Evolutionary conservation across 64 coral and sea anemone genomes (phyloP).

Genomic region (Pocillopora damicornis): DNA sequence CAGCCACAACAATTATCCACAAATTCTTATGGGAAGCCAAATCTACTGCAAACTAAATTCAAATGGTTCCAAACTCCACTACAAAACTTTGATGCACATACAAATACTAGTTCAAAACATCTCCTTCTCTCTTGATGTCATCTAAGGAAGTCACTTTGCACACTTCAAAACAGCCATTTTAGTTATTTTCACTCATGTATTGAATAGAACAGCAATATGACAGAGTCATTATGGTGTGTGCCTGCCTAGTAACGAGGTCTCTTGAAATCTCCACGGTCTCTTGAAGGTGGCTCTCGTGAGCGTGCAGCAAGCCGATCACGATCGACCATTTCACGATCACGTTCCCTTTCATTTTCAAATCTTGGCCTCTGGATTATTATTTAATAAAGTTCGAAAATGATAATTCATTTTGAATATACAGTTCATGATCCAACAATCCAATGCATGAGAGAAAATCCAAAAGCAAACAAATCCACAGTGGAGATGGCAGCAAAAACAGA

Average conservation of each 20-base stretch:
- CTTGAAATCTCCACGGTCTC: slow-evolving; percentile 76
- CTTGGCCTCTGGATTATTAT: slow-evolving; percentile 67
- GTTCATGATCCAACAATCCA: slow-evolving; percentile 46
- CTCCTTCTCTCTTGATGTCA: not conserved
- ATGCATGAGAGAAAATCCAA: slow-evolving; percentile 37
- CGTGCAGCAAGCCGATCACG: slow-evolving; percentile 84
- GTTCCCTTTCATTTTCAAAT: slow-evolving; percentile 75
- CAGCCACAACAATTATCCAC: not conserved
- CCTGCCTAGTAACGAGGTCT: slow-evolving; percentile 28
- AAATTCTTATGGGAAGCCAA: not conserved
- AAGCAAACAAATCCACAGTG: slow-evolving; percentile 6
- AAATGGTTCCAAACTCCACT: not conserved
- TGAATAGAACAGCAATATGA: not conserved
- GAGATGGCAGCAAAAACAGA: slow-evolving; percentile 33
- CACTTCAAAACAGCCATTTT: not conserved
- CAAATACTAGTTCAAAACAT: not conserved
- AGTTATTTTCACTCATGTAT: not conserved
- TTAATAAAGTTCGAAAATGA: slow-evolving; percentile 17
- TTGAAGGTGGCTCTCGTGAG: slow-evolving; percentile 63
- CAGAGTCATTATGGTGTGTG: not conserved
- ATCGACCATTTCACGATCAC: slow-evolving; percentile 77
- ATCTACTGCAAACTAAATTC: not conserved
- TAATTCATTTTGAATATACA: not conserved
- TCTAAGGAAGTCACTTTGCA: not conserved
- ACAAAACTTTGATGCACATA: not conserved